Evolutionary conservation across 2,888 invertebrate species (phyloP).

Genomic region (Polydesmus complanatus): DNA sequence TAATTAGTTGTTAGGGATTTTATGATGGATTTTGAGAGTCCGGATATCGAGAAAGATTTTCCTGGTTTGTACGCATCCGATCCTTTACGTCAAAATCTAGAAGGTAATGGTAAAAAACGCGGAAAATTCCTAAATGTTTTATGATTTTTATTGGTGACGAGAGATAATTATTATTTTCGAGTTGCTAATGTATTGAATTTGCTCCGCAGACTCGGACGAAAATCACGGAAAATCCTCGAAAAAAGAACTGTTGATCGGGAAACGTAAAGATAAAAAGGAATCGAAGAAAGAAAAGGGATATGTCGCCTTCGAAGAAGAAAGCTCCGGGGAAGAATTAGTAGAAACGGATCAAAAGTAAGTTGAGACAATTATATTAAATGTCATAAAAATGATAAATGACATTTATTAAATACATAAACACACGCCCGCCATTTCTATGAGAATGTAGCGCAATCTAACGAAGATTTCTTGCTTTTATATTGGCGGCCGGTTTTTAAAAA

Average conservation of each 20-base stretch:
- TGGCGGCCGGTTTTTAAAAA: constrained; percentile 16
- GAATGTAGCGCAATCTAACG: neutral
- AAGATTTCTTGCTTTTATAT: neutral
- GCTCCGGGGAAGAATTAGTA: constrained; percentile 68
- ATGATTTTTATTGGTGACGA: no score
- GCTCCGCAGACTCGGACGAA: constrained; percentile 50
- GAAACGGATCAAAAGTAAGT: constrained; percentile 63
- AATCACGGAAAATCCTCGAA: constrained; percentile 20
- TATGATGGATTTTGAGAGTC: constrained; percentile 67
- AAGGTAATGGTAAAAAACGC: constrained; percentile 21
- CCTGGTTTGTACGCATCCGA: constrained; percentile 75
- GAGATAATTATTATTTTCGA: no score
- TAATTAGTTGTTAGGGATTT: neutral
- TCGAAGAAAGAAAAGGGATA: constrained; percentile 73
- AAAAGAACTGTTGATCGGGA: constrained; percentile 22
- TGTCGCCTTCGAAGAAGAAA: constrained; percentile 82
- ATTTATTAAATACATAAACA: neutral
- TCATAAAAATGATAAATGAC: no score
- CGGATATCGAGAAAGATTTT: constrained; percentile 79
- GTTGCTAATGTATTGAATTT: constrained; percentile 18
- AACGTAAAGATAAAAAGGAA: constrained; percentile 63
- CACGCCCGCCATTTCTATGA: neutral
- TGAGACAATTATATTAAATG: neutral
- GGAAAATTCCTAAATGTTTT: no score
- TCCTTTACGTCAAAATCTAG: constrained; percentile 29